These are phyloP conservation scores for Seira musarum DNA, from an alignment of 2,888 invertebrate species.

Conservation along the genomic window DNA sequence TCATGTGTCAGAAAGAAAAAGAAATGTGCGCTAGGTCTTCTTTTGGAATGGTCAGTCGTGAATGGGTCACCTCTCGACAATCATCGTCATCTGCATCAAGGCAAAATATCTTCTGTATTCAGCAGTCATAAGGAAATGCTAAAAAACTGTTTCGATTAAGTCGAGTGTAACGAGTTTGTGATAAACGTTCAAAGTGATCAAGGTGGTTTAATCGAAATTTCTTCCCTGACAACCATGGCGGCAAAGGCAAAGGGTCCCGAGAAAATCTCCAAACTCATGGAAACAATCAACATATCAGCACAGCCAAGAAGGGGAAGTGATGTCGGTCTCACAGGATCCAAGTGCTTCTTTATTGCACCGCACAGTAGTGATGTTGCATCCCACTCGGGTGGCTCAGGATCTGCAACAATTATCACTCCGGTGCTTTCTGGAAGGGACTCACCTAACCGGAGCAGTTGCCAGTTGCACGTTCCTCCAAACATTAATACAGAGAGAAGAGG, in stretches of 20 bases:
- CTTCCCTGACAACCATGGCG: slow-evolving; percentile 41
- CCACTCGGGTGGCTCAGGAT: slow-evolving; percentile 47
- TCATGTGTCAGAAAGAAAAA: slow-evolving; percentile 17
- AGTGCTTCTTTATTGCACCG: slow-evolving; percentile 67
- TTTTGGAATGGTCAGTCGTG: slow-evolving; percentile 51
- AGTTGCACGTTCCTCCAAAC: slow-evolving; percentile 64
- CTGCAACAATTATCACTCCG: slow-evolving; percentile 7
- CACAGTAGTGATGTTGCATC: slow-evolving; percentile 61
- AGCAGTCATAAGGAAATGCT: slow-evolving; percentile 6
- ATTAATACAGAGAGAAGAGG: slow-evolving; percentile 66
- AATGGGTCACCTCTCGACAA: slow-evolving; percentile 53
- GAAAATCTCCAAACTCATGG: slow-evolving; percentile 66
- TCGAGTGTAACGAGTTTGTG: background rate
- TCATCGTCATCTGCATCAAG: slow-evolving; percentile 20
- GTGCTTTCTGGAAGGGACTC: slow-evolving; percentile 59
- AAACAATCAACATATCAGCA: slow-evolving; percentile 61
- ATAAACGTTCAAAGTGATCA: background rate
- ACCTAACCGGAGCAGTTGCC: slow-evolving; percentile 62
- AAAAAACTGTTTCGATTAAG: background rate
- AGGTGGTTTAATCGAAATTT: no score
- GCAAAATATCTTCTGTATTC: background rate
- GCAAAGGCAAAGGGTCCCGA: slow-evolving; percentile 42
- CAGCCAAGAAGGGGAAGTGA: slow-evolving; percentile 67
- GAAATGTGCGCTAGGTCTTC: slow-evolving; percentile 16
- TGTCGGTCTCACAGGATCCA: slow-evolving; percentile 61